These are phyloP conservation scores for Toxonevra muliebris DNA, from an alignment of 2,888 invertebrate genomes.

Conservation along the genomic window DNA sequence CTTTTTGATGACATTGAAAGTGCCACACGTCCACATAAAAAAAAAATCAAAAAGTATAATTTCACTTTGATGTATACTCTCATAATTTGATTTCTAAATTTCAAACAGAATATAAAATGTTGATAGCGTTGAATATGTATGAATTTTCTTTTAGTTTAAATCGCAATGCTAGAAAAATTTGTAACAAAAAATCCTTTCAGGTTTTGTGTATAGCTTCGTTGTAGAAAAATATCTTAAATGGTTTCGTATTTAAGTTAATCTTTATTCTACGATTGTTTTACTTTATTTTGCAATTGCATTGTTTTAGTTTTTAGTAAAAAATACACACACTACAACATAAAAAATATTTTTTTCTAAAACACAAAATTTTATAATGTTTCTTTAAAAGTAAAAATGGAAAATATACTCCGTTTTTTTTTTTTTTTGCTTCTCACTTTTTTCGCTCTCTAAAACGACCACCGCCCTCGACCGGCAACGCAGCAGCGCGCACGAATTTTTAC, in stretches of 20 bases:
- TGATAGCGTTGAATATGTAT: constrained; percentile 6
- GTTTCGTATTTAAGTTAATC: too few species aligned
- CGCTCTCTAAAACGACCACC: constrained; percentile 41
- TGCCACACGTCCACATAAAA: constrained; percentile 26
- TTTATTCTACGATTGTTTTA: too few species aligned
- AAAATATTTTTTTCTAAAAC: constrained; percentile 5
- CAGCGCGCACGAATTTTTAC: constrained; percentile 10
- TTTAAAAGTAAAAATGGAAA: neutral
- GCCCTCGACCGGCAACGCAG: constrained; percentile 43
- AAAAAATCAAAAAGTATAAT: too few species aligned
- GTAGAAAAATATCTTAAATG: too few species aligned
- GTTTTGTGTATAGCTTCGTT: too few species aligned
- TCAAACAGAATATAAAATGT: too few species aligned
- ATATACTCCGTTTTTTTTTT: constrained; percentile 19
- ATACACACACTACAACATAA: too few species aligned
- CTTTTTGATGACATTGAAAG: constrained; percentile 64
- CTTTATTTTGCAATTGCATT: too few species aligned
- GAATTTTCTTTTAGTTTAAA: neutral
- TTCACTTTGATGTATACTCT: constrained; percentile 27
- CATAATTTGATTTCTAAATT: constrained; percentile 3
- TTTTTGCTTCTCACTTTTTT: constrained; percentile 16
- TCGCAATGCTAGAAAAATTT: too few species aligned
- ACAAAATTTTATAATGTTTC: too few species aligned
- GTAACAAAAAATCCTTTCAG: too few species aligned
- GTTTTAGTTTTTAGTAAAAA: too few species aligned